These are phyloP conservation scores for Delia radicum DNA, from an alignment of 1,140 invertebrate genomes.

Conservation along the genomic window DNA sequence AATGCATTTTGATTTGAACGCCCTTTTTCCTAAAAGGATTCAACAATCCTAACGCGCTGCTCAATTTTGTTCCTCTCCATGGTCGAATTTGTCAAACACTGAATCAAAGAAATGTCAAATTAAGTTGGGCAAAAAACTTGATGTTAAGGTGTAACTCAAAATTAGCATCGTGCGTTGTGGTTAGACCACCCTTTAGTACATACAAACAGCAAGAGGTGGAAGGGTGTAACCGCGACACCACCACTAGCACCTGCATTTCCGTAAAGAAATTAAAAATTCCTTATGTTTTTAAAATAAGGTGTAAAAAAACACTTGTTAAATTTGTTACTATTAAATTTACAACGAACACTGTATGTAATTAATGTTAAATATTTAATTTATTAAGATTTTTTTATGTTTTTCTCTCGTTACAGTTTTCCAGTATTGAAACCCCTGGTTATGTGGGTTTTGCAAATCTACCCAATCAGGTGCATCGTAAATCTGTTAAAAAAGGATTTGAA, in stretches of 20 bases:
- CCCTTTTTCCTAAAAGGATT: too few relatives aligned
- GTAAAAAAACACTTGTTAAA: neutral
- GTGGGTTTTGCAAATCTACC: conserved; percentile 93
- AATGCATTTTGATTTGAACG: too few relatives aligned
- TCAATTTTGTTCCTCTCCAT: too few relatives aligned
- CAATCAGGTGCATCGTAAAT: conserved; percentile 94
- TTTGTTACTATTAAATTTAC: too few relatives aligned
- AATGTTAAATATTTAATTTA: neutral
- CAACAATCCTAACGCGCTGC: too few relatives aligned
- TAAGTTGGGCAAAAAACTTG: too few relatives aligned
- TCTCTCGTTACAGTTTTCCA: conserved; percentile 66
- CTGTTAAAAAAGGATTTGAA: conserved; percentile 97
- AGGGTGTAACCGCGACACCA: neutral
- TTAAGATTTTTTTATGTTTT: conserved; percentile 17
- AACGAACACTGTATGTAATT: neutral
- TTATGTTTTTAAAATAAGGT: too few relatives aligned
- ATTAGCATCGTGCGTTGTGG: too few relatives aligned
- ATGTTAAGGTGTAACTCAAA: too few relatives aligned
- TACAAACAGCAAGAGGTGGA: neutral
- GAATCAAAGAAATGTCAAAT: too few relatives aligned
- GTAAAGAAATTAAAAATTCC: neutral
- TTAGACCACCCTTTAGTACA: too few relatives aligned
- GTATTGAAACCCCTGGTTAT: conserved; percentile 81
- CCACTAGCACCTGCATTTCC: neutral
- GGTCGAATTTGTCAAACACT: too few relatives aligned